A percentile compares a stretch with the other conserved stretches of the same genome.
phyloP scores from a whole-genome alignment of 2,888 invertebrate genomes.

The Drosophila meridiana region DNA sequence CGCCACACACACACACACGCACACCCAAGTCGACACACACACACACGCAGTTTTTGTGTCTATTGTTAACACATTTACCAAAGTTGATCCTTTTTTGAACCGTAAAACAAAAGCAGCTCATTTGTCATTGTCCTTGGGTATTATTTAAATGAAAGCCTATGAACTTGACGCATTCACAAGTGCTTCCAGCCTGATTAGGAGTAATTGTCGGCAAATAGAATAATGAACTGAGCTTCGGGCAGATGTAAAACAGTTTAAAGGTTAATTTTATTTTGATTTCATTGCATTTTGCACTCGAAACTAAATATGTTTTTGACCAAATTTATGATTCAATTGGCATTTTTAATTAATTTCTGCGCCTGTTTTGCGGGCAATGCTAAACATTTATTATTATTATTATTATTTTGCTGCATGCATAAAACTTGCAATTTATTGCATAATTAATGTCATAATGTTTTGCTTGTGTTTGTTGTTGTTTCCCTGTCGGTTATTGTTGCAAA shows the following conservation, averaged over 20 bases:
- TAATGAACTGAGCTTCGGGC: background rate
- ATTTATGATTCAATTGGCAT: slow-evolving; percentile 71
- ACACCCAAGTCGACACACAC: slow-evolving; percentile 4
- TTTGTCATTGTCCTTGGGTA: slow-evolving; percentile 62
- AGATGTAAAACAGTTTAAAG: slow-evolving; percentile 29
- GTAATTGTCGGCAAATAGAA: slow-evolving; percentile 36
- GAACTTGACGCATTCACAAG: slow-evolving; percentile 40
- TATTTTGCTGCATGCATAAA: slow-evolving; percentile 35
- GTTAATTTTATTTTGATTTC: slow-evolving; percentile 32
- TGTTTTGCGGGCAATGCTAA: slow-evolving; percentile 25
- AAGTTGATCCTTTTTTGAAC: slow-evolving; percentile 57
- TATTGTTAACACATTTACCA: slow-evolving; percentile 63
- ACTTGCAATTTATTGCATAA: slow-evolving; percentile 68
- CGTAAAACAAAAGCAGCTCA: slow-evolving; percentile 60
- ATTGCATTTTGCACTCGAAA: slow-evolving; percentile 16
- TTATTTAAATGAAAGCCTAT: slow-evolving; percentile 55
- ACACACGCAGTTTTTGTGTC: slow-evolving; percentile 30
- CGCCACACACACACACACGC: slow-evolving; percentile 19
- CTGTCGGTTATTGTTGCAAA: slow-evolving; percentile 35
- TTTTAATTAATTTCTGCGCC: slow-evolving; percentile 72
- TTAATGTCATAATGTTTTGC: slow-evolving; percentile 57
- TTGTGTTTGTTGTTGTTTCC: background rate
- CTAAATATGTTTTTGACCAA: slow-evolving; percentile 30
- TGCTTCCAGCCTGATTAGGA: slow-evolving; percentile 48
- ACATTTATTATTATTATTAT: slow-evolving; percentile 48